Evolutionary conservation across 64 coral and sea anemone genomes (phyloP), one percentile per base, ranked within the genome.

Genomic region (Stylophora pistillata): DNA sequence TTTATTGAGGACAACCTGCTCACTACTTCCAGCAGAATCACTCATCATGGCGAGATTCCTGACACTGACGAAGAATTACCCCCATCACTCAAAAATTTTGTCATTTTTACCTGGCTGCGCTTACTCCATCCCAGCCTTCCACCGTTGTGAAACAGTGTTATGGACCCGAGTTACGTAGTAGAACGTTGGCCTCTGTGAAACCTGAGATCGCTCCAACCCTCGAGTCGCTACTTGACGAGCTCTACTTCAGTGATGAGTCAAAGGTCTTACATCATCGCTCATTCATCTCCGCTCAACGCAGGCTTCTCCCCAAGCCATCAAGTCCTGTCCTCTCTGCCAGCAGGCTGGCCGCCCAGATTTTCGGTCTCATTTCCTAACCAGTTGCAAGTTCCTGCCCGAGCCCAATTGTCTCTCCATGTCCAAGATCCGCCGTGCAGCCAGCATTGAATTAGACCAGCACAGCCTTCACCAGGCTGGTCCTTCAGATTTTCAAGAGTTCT

Each of bases 111-210:
- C 1, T 91, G 80, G 89, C 29, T 91, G 7, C 10, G 54, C 5
- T 61, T 71, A 31, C 30, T 89, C 28, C 87, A 89, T 76, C 60
- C 87, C 11, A 47, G 20, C 34, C 75, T 89, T 52, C 87, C 87
- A 0, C 30, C 60, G 18, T 89, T 52, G 73, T 89, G 9, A 89
- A 89, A 89, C 87, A 70, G 75, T 58, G 75, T 47, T 89, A 89
- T 27, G 75, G 87, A 16, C 78, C 87, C 0, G 87, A 79, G 28
- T 41, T 89, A 20, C 59, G 75, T 70, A 77, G 25, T 55, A 74
- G 74, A 21, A 79, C 75, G 1, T 55, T 89, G 10, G 75, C 87
- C 15, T 89, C 87, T 26, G 41, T 89, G 34, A 89, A 89, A 0
- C 87, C 87, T 55, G 72, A 87, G 21, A 75, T 87, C 18, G 74